Conservation (phyloP, 1,140 invertebrate species). For the Ceratina japonica region DNA sequence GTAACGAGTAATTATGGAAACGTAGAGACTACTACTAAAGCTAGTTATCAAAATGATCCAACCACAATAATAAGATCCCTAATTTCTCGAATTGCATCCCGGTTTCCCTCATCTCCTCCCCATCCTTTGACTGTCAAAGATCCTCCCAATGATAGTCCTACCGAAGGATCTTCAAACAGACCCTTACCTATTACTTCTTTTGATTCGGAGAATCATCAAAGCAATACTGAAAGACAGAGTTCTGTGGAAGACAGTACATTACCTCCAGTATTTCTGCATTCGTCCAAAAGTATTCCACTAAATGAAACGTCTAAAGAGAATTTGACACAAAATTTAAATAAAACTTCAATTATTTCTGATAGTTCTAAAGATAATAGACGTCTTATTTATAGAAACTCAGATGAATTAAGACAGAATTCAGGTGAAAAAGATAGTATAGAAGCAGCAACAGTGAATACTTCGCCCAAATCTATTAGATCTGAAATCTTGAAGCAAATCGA, state of each 20-base stretch:
- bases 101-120: not conserved
- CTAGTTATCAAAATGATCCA: not conserved
- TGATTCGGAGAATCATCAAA: not conserved
- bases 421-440: not conserved
- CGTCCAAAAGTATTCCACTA: not conserved
- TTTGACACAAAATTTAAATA: not conserved
- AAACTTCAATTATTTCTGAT: too few species aligned
- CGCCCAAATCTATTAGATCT: not conserved
- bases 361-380: too few species aligned
- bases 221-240: not conserved
- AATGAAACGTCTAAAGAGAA: not conserved
- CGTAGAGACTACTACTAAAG: not conserved
- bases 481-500: conserved; percentile 46
- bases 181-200: too few species aligned
- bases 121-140: not conserved
- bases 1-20: conserved; percentile 3
- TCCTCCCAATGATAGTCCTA: not conserved
- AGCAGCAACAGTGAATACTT: not conserved
- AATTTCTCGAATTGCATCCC: not conserved
- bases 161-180: too few species aligned
- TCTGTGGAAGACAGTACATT: not conserved
- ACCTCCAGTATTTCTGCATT: not conserved
- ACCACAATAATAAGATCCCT: not conserved
- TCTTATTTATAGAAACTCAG: not conserved
- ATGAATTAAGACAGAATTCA: not conserved